A percentile compares a stretch with the other conserved stretches of the same genome.
phyloP scores from a whole-genome alignment of 1,140 invertebrate genomes.

The Anastrepha ludens region DNA sequence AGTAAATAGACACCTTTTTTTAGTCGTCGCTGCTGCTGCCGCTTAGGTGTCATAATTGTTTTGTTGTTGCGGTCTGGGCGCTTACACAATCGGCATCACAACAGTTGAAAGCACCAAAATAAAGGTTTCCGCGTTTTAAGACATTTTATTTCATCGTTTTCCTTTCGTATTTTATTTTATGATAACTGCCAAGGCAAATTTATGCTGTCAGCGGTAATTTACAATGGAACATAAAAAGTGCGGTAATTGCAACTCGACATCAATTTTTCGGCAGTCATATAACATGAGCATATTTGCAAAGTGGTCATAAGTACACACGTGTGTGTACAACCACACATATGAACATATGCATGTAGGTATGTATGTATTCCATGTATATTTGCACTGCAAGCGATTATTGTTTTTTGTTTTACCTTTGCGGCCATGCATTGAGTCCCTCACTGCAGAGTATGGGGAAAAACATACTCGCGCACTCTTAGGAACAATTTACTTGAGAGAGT shows the following conservation, averaged over 20 bases:
- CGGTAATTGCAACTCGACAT: conserved; percentile 21
- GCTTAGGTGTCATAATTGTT: conserved; percentile 40
- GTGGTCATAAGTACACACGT: not conserved
- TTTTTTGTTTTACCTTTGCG: too few relatives aligned
- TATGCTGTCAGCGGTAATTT: not conserved
- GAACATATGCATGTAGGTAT: not conserved
- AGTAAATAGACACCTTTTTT: not conserved
- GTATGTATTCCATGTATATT: not conserved
- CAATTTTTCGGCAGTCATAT: not conserved
- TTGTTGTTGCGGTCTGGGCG: conserved; percentile 15
- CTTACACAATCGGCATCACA: conserved; percentile 15
- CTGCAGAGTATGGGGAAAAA: too few relatives aligned
- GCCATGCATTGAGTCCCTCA: too few relatives aligned
- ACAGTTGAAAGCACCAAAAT: conserved; percentile 37
- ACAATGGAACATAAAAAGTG: conserved; percentile 10
- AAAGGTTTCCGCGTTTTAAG: conserved; percentile 19
- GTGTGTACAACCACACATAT: not conserved
- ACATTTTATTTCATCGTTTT: conserved; percentile 16
- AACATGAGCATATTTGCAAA: not conserved
- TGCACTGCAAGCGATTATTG: too few relatives aligned
- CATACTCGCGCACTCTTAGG: too few relatives aligned
- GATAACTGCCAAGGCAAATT: conserved; percentile 10
- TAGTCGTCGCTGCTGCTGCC: not conserved
- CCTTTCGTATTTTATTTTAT: not conserved
- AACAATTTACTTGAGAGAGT: too few relatives aligned